Conservation (phyloP, 1,140 invertebrate species). For the Ganaspis sp. region DNA sequence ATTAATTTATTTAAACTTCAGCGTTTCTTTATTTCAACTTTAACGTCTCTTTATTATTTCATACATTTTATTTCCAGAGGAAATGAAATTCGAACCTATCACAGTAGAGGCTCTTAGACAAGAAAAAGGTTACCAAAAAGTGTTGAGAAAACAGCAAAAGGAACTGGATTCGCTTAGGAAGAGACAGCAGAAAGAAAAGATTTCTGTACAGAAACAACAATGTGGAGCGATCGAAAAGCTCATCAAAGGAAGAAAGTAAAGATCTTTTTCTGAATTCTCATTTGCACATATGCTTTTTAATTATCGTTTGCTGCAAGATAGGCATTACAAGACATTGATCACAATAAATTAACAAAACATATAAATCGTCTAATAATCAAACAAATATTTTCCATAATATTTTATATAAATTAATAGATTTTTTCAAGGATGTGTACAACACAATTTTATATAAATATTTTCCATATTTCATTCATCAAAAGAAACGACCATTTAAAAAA, state of each 20-base stretch:
- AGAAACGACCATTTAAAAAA: too few species aligned
- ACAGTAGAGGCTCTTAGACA: slow-evolving; percentile 91
- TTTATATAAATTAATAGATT: slow-evolving; percentile 28
- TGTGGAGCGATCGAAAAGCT: slow-evolving; percentile 96
- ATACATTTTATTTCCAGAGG: too few species aligned
- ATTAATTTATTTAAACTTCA: too few species aligned
- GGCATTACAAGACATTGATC: too few species aligned
- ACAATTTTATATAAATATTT: too few species aligned
- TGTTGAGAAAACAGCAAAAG: slow-evolving; percentile 97
- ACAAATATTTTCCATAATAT: not conserved
- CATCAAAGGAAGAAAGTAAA: slow-evolving; percentile 93
- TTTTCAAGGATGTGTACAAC: not conserved
- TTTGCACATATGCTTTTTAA: too few species aligned
- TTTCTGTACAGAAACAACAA: slow-evolving; percentile 94
- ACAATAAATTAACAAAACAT: too few species aligned
- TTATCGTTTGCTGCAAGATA: too few species aligned
- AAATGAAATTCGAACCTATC: slow-evolving; percentile 92
- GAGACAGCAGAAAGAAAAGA: slow-evolving; percentile 94
- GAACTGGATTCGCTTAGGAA: slow-evolving; percentile 95
- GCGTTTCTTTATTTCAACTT: too few species aligned
- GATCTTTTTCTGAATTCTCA: not conserved
- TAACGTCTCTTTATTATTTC: too few species aligned
- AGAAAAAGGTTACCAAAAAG: slow-evolving; percentile 96
- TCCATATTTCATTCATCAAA: too few species aligned
- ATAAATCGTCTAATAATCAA: too few species aligned